Conservation (phyloP, 2,113 vertebrate genomes). For the Cebidichthys violaceus region DNA sequence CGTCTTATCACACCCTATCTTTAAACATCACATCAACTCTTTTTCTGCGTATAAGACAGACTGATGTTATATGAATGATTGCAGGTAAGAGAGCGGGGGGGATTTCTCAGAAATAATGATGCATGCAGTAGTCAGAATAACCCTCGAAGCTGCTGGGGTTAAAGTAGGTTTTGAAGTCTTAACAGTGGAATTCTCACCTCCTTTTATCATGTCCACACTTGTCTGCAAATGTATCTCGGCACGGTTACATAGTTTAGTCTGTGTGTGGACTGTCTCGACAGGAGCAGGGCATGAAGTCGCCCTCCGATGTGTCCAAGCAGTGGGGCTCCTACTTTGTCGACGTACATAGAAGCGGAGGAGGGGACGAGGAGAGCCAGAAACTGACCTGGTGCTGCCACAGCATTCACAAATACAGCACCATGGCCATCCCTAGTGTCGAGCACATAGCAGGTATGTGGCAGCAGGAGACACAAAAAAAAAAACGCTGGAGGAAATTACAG, state of each 20-base stretch:
- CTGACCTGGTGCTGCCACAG: conserved; percentile 92
- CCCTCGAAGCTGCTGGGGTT: background rate
- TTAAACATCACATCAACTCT: conserved; percentile 19
- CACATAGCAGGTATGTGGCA: conserved; percentile 90
- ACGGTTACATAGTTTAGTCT: conserved; percentile 24
- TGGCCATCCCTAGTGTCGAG: conserved; percentile 94
- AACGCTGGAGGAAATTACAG: too few species aligned
- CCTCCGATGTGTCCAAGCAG: conserved; percentile 87
- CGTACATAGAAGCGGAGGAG: conserved; percentile 76
- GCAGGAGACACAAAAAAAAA: background rate
- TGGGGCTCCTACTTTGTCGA: conserved; percentile 97
- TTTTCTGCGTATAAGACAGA: background rate
- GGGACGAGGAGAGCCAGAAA: conserved; percentile 82
- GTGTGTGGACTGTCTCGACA: conserved; percentile 64
- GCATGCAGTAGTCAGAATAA: conserved; percentile 13
- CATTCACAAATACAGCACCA: conserved; percentile 92
- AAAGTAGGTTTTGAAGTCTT: conserved; percentile 18
- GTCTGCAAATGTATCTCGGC: conserved; percentile 39
- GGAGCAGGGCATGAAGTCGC: conserved; percentile 85
- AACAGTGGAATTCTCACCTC: conserved; percentile 11
- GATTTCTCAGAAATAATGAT: conserved; percentile 36
- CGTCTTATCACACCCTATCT: background rate
- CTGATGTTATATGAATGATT: background rate
- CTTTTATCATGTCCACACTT: conserved; percentile 49
- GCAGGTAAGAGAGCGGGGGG: background rate